A percentile compares a stretch with the other conserved stretches of the same genome.
These are phyloP conservation scores for Azorinus chamasolen DNA, from an alignment of 2,888 invertebrate species.

Conservation along the genomic window DNA sequence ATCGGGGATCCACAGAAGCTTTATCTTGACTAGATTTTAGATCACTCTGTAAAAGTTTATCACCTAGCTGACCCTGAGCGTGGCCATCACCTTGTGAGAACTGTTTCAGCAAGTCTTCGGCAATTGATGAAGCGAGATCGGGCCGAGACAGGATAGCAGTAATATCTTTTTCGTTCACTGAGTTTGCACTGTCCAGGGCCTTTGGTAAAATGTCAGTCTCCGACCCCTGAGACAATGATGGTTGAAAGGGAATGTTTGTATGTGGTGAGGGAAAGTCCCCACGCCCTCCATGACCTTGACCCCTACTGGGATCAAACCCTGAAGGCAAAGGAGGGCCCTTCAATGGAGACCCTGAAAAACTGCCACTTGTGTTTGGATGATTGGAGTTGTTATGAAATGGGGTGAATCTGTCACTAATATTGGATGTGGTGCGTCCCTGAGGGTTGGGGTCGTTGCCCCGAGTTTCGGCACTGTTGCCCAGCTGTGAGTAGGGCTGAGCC, in stretches of 20 bases:
- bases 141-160: slow-evolving; percentile 92
- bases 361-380: slow-evolving; percentile 49
- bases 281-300: slow-evolving; percentile 13
- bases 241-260: slow-evolving; percentile 46
- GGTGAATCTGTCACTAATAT: slow-evolving; percentile 47
- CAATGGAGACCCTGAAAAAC: slow-evolving; percentile 49
- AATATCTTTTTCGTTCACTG: slow-evolving; percentile 91
- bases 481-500: slow-evolving; percentile 51
- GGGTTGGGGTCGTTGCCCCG: slow-evolving; percentile 55
- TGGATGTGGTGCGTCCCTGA: slow-evolving; percentile 56
- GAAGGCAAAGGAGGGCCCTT: slow-evolving; percentile 61
- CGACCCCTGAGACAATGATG: slow-evolving; percentile 60
- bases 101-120: slow-evolving; percentile 95
- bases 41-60: slow-evolving; percentile 52
- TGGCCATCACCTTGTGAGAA: slow-evolving; percentile 86
- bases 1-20: slow-evolving; percentile 37
- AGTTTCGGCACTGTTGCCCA: slow-evolving; percentile 63
- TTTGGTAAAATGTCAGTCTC: slow-evolving; percentile 57
- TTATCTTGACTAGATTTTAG: slow-evolving; percentile 57
- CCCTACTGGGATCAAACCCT: slow-evolving; percentile 54
- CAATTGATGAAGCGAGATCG: slow-evolving; percentile 88
- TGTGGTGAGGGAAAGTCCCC: slow-evolving; percentile 1
- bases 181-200: slow-evolving; percentile 56
- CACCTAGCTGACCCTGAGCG: slow-evolving; percentile 43
- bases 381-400: slow-evolving; percentile 40